Evolutionary conservation across 2,888 invertebrate genomes (phyloP), one percentile per base, ranked within the genome.

Genomic region (Leucoma salicis): DNA sequence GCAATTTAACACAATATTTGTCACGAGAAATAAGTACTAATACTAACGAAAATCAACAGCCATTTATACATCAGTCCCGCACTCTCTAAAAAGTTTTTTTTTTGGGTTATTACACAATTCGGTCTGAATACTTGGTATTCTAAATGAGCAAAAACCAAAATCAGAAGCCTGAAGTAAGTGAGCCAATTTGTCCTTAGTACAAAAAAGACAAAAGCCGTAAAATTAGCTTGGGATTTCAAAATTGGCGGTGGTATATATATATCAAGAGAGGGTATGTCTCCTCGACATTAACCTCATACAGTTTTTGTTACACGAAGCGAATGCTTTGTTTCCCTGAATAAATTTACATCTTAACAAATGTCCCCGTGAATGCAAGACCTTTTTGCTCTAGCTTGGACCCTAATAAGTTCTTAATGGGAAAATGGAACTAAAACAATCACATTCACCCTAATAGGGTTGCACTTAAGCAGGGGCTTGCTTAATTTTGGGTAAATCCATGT

Each of bases 311-410:
- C 56, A 66, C 53, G 59, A 59, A 68, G 61, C 57, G 70, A 68
- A 66, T 66, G 63, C 76, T 81, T 79, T 82, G 82, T 80, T 71
- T 64, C 63, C 65, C 70, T 58, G 82, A 83, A 85, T 85, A 84
- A 82, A 85, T 85, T 85, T 85, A 82, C 82, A 85, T 85, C 74
- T 75, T 75, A 81, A 80, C 78, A 81, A 82, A 82, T 71, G 70
- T 66, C 55, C 54, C 66, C 53, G 63, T 62, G 66, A 64, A 67
- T 74, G 68, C 66, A 64, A 66, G 63, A 50, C 69, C 73, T 84
- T 85, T 85, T 83, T 82, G 74, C 68, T 41, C 45, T 57, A 60
- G 60, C 57, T 55, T 57, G 56, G 63, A 56, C 69, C 66, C 65
- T 78, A 78, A 82, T 80, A 79, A 77, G 73, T 74, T 72, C 72